A percentile compares a stretch with the other conserved stretches of the same genome.
Evolutionary conservation across 2,888 invertebrate species (phyloP).

Genomic region (Drosophila nigricruria): DNA sequence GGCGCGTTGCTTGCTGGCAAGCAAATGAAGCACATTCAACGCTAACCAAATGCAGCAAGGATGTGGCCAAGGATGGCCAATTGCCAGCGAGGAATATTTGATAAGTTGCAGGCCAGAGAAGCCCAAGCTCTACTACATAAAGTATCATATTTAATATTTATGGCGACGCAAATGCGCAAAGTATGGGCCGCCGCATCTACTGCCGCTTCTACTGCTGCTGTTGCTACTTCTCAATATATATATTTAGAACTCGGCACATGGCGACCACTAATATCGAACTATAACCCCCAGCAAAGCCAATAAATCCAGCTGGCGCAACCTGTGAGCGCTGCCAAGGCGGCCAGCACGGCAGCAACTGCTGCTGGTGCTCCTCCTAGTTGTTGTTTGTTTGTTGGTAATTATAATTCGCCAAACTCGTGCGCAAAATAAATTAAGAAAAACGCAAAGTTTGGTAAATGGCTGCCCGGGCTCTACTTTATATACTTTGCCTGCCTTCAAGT

Average conservation of each 20-base stretch:
- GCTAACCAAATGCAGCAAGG: constrained; percentile 69
- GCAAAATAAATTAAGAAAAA: constrained; percentile 82
- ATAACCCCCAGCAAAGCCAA: constrained; percentile 60
- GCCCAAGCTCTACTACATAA: constrained; percentile 58
- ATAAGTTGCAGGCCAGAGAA: constrained; percentile 68
- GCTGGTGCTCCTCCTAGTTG: constrained; percentile 23
- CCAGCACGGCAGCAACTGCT: constrained; percentile 20
- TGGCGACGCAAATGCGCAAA: constrained; percentile 68
- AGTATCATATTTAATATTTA: constrained; percentile 83
- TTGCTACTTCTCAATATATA: constrained; percentile 34
- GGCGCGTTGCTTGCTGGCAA: constrained; percentile 62
- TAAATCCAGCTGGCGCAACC: constrained; percentile 66
- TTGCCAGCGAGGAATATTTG: constrained; percentile 79
- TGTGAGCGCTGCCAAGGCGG: constrained; percentile 46
- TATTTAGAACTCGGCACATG: constrained; percentile 40
- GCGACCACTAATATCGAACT: constrained; percentile 75
- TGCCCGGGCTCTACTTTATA: constrained; percentile 28
- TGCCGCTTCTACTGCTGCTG: constrained; percentile 22
- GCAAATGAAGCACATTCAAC: constrained; percentile 82
- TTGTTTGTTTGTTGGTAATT: constrained; percentile 70
- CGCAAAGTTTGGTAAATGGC: constrained; percentile 60
- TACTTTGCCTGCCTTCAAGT: constrained; percentile 49
- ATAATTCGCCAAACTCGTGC: constrained; percentile 73
- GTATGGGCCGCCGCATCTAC: constrained; percentile 30
- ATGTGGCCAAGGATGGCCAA: constrained; percentile 82